Evolutionary conservation across 1,140 invertebrate genomes (phyloP), one percentile per base, ranked within the genome.

Genomic region (Drosophila parvula): DNA sequence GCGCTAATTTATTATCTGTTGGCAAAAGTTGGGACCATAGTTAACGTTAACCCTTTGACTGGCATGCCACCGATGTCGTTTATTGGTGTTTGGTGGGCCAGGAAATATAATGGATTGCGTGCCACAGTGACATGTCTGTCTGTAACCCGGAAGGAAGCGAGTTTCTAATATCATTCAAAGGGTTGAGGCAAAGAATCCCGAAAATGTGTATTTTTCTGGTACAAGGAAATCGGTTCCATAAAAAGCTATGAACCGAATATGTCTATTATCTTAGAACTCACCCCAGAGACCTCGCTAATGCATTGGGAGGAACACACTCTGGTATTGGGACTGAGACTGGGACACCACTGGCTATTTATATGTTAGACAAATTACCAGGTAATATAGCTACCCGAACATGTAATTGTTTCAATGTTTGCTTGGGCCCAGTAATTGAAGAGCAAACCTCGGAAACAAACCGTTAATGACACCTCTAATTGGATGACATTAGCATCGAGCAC

Each of bases 391-490:
- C 28, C 53, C 56, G 64, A 68, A 79, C 68, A 86, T 86, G 81
- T 90, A 86, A 90, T 90, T 90, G 77, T 86, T 81, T 69, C 82
- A 78, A 74, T 83, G 79, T 81, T 80, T 89, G 71, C 78, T 48
- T 44, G 50, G 50, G 63, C 11, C 16, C 60, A 55, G 41, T 90
- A 90, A 85, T 85, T 86, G 81, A 79, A 73, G 84, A 90, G 75
- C 73, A 90, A 90, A 81, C 80, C 38, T 48, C 63, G 62, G 60
- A 73, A 60, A 88, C 82, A 82, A 88, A 74, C 84, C 82, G 80
- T 81, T 91, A 91, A 91, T 91, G 90, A 91, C 90, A 91, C 90
- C 82, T 86, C 51, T 81, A 91, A 91, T 84, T 90, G 81, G 78
- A 62, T 81, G 78, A 91, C 80, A 91, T 90, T 91, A 90, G 75